Evolutionary conservation across 1,140 invertebrate species (phyloP).

Genomic region (Campoletis sonorensis): DNA sequence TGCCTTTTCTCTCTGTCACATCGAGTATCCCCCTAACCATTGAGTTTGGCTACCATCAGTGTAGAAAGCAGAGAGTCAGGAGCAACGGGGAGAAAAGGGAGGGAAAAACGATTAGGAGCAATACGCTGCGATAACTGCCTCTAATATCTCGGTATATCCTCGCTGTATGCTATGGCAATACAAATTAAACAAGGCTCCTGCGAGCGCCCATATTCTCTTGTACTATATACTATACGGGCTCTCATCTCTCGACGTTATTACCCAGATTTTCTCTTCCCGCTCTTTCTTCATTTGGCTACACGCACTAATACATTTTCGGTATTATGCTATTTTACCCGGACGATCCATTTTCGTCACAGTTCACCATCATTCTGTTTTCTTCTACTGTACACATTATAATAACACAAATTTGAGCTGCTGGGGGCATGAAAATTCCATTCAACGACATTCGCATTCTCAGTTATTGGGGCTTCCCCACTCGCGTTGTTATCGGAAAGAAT

Average conservation of each 20-base stretch:
- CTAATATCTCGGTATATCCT: constrained; percentile 69
- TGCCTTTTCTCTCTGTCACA: constrained; percentile 1
- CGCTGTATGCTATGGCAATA: constrained; percentile 65
- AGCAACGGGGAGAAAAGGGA: constrained; percentile 35
- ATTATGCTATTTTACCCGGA: constrained; percentile 7
- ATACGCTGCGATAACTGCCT: constrained; percentile 75
- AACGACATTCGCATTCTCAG: background rate
- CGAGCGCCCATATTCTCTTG: constrained; percentile 51
- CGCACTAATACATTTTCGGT: background rate
- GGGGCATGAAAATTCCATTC: background rate
- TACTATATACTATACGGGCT: constrained; percentile 32
- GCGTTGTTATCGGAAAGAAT: background rate
- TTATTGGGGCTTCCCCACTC: background rate
- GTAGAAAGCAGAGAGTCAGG: constrained; percentile 1
- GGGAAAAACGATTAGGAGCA: constrained; percentile 74
- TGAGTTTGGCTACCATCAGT: constrained; percentile 13
- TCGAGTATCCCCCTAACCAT: background rate
- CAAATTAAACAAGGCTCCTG: constrained; percentile 71
- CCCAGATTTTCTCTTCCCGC: constrained; percentile 55
- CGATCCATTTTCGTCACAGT: background rate
- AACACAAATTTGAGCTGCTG: background rate
- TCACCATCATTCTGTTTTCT: background rate
- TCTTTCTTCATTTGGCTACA: constrained; percentile 4
- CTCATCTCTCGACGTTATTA: constrained; percentile 57
- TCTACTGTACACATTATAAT: background rate